phyloP scores from a whole-genome alignment of 2,888 invertebrate species.

The Teleogryllus oceanicus region DNA sequence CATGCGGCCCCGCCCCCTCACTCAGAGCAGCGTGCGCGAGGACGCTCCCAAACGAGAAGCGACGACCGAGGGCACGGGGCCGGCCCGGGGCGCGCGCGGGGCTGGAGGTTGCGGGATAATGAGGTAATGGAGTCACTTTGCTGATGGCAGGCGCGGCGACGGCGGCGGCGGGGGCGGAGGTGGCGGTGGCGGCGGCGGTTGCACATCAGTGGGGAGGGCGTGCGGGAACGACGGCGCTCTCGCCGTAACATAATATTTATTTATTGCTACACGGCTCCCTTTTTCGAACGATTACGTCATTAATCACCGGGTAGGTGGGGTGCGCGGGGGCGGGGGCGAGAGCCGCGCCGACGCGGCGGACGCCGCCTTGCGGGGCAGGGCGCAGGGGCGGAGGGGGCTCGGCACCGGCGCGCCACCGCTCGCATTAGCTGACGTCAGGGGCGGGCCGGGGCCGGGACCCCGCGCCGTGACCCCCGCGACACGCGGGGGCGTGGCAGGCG shows the following conservation, averaged over 20 bases:
- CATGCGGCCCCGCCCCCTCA: no score
- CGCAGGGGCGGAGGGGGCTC: conserved; percentile 39
- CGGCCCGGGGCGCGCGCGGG: conserved; percentile 12
- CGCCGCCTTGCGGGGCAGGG: conserved; percentile 34
- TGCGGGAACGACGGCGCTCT: conserved; percentile 7
- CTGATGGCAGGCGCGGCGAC: conserved; percentile 1
- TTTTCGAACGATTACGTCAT: conserved; percentile 21
- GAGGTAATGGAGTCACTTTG: conserved; percentile 32
- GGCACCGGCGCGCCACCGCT: conserved; percentile 40
- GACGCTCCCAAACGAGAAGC: not conserved
- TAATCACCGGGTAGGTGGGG: conserved; percentile 22
- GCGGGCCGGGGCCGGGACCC: not conserved
- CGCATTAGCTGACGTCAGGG: conserved; percentile 9
- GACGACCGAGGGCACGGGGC: not conserved
- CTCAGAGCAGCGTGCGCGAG: no score
- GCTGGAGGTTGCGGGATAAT: conserved; percentile 28
- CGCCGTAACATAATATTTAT: conserved; percentile 31
- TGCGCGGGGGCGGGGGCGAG: conserved; percentile 36
- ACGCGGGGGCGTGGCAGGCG: not conserved
- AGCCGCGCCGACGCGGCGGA: conserved; percentile 39
- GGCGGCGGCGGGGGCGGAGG: not conserved
- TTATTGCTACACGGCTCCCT: conserved; percentile 26
- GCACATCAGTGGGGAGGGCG: not conserved
- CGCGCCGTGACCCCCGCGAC: no score
- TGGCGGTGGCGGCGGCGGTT: not conserved